Percentiles rank a stretch among this genome's conserved stretches.
Conservation (phyloP, 1,140 invertebrate species). For the Solenopsis invicta region DNA sequence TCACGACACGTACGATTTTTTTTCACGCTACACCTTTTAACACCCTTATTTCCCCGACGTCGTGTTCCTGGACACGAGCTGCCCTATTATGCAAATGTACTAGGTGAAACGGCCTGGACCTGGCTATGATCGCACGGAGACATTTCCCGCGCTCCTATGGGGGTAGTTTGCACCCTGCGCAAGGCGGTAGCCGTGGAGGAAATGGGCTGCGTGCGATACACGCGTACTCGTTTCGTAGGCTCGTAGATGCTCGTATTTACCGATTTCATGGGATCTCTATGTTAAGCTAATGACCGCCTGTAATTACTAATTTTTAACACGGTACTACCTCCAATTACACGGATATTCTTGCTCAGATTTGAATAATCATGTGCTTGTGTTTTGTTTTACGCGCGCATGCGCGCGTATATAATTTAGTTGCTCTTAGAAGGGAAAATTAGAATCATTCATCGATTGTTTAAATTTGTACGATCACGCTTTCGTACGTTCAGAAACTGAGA, state of each 20-base stretch:
- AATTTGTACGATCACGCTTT: neutral
- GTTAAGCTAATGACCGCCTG: neutral
- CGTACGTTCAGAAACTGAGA: neutral
- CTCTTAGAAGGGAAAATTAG: neutral
- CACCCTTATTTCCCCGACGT: constrained; percentile 75
- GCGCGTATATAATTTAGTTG: neutral
- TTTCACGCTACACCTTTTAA: constrained; percentile 69
- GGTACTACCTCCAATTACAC: neutral
- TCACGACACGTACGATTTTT: constrained; percentile 70
- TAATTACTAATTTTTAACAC: constrained; percentile 35
- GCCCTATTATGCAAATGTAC: constrained; percentile 82
- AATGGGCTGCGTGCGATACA: constrained; percentile 51
- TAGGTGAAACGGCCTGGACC: constrained; percentile 77
- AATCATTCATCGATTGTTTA: constrained; percentile 28
- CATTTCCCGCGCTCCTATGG: constrained; percentile 67
- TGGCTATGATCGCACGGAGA: constrained; percentile 78
- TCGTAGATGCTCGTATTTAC: constrained; percentile 29
- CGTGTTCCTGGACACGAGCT: constrained; percentile 73
- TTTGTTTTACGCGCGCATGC: neutral
- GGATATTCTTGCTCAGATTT: constrained; percentile 3
- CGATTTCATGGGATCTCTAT: constrained; percentile 2
- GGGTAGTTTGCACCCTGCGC: constrained; percentile 68
- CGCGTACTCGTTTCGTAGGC: constrained; percentile 45
- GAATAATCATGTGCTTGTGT: neutral
- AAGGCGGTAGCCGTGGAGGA: constrained; percentile 38